Evolutionary conservation across 2,888 invertebrate species (phyloP), one percentile per base, ranked within the genome.

Genomic region (Amaurobius ferox): DNA sequence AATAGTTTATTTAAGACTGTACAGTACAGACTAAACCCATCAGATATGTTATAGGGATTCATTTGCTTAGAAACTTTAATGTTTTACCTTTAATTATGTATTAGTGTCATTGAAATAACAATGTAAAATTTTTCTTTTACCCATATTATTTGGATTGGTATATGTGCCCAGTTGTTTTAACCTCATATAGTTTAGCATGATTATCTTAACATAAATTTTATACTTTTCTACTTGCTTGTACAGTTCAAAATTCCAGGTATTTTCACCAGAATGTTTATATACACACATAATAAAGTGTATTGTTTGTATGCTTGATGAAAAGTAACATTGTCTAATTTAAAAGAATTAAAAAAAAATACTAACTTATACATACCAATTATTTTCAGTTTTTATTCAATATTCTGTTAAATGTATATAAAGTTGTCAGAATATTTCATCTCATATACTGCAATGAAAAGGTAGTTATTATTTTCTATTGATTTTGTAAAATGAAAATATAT

Each of bases 171-270:
- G 55, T 44, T 44, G 2, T 16, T 23, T 16, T 55, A 1, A 2
- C 55, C 19, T 55, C 2, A 11, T 55, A 55, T 55, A 55, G 44
- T 55, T 55, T 55, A 55, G 23, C 23, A 55, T n/a, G 23, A 55
- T 55, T 55, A 55, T 55, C 55, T 55, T 5, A 55, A 23, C 23
- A 55, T 55, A 55, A 55, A 55, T 55, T 55, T 55, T 55, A 55
- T 55, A 55, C 55, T 55, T 55, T 55, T 55, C 55, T 55, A 55
- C 55, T 55, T 55, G 23, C 55, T 55, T 55, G 55, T 55, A 55
- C 55, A 55, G 55, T 55, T 55, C 19, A 55, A 55, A 55, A 19
- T 55, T 35, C 23, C 55, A 23, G 55, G 55, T 55, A 55, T 55
- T 55, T 55, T 55, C 55, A 55, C 23, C 55, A 55, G 16, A 55